These are phyloP conservation scores for Helicolenus hilgendorfi DNA, from an alignment of 2,797 vertebrate species.

Conservation along the genomic window DNA sequence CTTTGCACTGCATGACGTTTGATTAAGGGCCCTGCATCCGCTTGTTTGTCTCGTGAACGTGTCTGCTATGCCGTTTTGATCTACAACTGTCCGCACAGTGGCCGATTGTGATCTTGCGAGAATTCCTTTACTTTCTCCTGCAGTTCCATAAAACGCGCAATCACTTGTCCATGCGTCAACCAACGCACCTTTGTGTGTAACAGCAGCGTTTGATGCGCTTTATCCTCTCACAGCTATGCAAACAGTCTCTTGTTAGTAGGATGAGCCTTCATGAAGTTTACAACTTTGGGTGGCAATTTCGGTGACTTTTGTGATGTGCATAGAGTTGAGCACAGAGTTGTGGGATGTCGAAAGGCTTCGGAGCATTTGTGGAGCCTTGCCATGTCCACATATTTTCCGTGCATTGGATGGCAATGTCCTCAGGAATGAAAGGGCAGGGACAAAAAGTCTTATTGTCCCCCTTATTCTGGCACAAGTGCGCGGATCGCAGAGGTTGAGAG, in stretches of 20 bases:
- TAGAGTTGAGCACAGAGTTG: neutral
- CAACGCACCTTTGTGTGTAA: neutral
- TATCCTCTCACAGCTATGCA: slow-evolving; percentile 17
- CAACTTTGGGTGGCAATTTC: neutral
- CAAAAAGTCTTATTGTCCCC: neutral
- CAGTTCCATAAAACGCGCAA: slow-evolving; percentile 36
- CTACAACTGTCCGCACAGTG: neutral
- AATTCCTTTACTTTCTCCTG: slow-evolving; percentile 19
- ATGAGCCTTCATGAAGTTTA: slow-evolving; percentile 32
- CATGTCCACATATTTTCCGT: neutral
- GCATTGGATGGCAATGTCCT: neutral
- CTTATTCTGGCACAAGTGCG: neutral
- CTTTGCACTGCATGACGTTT: neutral
- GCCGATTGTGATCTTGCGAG: neutral
- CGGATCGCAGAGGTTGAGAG: neutral
- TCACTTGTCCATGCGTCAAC: neutral
- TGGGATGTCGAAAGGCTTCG: neutral
- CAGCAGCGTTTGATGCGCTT: slow-evolving; percentile 5
- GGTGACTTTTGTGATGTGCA: neutral
- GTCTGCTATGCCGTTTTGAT: neutral
- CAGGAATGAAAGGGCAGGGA: neutral
- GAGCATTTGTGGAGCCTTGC: neutral
- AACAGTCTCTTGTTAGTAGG: slow-evolving; percentile 28
- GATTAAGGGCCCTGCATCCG: neutral
- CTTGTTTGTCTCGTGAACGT: neutral